A percentile compares a stretch with the other conserved stretches of the same genome.
phyloP scores from a whole-genome alignment of 2,888 invertebrate species.

The Malthinus seriepunctatus region DNA sequence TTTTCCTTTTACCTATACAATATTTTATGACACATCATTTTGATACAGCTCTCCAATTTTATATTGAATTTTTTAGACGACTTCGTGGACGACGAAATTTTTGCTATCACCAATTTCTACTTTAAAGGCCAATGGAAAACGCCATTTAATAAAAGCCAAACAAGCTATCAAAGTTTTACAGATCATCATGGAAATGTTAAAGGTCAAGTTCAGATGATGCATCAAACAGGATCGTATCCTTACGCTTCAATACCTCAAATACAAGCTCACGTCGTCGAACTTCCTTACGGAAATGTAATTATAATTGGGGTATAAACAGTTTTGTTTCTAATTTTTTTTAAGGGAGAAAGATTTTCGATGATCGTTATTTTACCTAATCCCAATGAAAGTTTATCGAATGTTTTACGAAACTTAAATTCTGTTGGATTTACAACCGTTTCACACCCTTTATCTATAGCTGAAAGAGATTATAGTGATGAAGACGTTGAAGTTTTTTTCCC shows the following conservation, averaged over 20 bases:
- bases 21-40: too few species aligned
- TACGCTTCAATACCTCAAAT: slow-evolving; percentile 59
- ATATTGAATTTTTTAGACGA: slow-evolving; percentile 58
- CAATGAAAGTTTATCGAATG: slow-evolving; percentile 55
- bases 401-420: slow-evolving; percentile 58
- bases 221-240: slow-evolving; percentile 61
- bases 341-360: slow-evolving; percentile 66
- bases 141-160: slow-evolving; percentile 65
- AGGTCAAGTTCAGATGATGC: slow-evolving; percentile 78
- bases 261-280: slow-evolving; percentile 64
- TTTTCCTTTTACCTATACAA: too few species aligned
- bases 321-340: slow-evolving; percentile 28
- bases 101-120: slow-evolving; percentile 69
- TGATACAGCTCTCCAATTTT: too few species aligned
- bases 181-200: slow-evolving; percentile 58
- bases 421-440: slow-evolving; percentile 59
- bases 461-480: slow-evolving; percentile 59
- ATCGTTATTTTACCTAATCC: slow-evolving; percentile 65
- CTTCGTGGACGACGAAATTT: slow-evolving; percentile 62
- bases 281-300: slow-evolving; percentile 68
- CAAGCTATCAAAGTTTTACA: slow-evolving; percentile 61
- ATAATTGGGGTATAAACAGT: background rate
- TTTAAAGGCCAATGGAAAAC: slow-evolving; percentile 75
- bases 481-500: slow-evolving; percentile 68
- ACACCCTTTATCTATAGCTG: slow-evolving; percentile 55